Base-by-base conservation (phyloP, 2,113 vertebrate species). In the Hymenochirus boettgeri region DNA sequence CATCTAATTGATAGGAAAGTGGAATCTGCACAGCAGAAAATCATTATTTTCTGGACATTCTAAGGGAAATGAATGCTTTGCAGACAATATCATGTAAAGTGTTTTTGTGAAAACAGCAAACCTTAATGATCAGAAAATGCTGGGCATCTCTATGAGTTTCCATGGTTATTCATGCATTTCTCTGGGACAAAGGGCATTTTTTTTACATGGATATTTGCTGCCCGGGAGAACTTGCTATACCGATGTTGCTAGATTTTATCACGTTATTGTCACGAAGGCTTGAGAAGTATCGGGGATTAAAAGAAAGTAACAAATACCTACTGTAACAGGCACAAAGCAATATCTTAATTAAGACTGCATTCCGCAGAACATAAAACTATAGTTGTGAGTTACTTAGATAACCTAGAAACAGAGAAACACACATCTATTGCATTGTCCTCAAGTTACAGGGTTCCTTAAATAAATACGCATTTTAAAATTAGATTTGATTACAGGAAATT, bases 131-230 rank as follows among this genome's bases (percentile, higher is more conserved):
- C 55, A 51, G 55, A 52, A 66, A 66, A 66, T 58, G 29, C 64
- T 58, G 64, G 57, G 57, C 64, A 51, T 58, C 31, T 37, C 31
- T 58, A 52, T n/a, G 45, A 66, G 64, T 66, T 58, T 39, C 64
- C 57, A 66, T 66, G 64, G 64, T 66, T 66, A 66, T 59, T 21
- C 47, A 59, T 55, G 26, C 33, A 66, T 66, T 55, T 66, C 64
- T 58, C 55, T 59, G 52, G 46, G 55, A 66, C 64, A 50, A 56
- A 47, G 55, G 64, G 59, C 46, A 66, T 66, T 66, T 66, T 42
- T 48, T 22, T 48, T 35, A 66, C 50, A 51, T n/a, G 64, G 31
- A 57, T 51, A 37, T 55, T 26, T 59, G 47, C 5, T 42, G 46
- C 25, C 35, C 55, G 42, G 64, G 31, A 50, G 7, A 47, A 52